These are phyloP conservation scores for Ceryle rudis DNA, from an alignment of 2,797 vertebrate species.

Conservation along the genomic window DNA sequence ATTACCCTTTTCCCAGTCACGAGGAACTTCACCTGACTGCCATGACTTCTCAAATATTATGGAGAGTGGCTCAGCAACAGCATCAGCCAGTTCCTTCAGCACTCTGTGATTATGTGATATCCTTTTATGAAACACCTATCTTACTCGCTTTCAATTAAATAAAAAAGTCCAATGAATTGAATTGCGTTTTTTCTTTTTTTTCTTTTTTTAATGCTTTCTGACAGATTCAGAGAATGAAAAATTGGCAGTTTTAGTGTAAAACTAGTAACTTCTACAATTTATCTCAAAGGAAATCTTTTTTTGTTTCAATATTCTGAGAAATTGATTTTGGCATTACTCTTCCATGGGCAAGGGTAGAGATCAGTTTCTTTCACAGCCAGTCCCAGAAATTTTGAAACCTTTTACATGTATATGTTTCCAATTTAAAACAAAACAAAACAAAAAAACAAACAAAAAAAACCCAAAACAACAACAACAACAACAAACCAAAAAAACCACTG, in stretches of 20 bases:
- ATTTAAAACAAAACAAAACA: not conserved
- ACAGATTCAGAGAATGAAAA: not conserved
- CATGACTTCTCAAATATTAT: no score
- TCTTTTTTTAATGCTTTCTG: not conserved
- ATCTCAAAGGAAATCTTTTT: not conserved
- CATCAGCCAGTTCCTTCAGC: no score
- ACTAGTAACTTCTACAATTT: not conserved
- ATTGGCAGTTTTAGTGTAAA: not conserved
- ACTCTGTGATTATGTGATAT: not conserved
- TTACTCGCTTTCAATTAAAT: not conserved
- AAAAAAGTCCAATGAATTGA: not conserved
- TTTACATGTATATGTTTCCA: fast-evolving
- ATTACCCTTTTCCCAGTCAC: no score
- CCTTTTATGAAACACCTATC: not conserved
- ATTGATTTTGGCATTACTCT: not conserved
- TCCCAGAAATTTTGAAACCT: not conserved
- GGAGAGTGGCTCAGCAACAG: no score
- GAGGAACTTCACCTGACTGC: no score
- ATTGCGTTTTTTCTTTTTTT: no score
- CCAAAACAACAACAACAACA: no score
- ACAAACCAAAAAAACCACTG: not conserved
- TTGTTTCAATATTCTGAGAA: not conserved
- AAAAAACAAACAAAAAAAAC: no score
- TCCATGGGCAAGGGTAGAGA: not conserved
- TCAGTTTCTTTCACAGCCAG: not conserved